These are phyloP conservation scores for Porites lutea DNA, from an alignment of 64 coral and sea anemone genomes.

Conservation along the genomic window DNA sequence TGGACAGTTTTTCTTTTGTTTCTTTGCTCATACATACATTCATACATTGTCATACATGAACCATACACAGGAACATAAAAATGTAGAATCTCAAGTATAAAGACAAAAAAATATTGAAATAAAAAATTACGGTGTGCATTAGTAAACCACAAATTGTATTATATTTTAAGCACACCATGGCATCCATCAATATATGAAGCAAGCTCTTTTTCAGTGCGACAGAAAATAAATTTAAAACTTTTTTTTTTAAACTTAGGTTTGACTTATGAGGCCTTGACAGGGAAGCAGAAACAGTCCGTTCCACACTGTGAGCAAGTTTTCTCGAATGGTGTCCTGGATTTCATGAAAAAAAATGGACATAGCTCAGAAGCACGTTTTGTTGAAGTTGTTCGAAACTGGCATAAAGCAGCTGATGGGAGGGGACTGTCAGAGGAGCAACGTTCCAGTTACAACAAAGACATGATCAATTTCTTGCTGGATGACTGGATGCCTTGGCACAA, in stretches of 20 bases:
- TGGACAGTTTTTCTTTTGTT: too few relatives aligned
- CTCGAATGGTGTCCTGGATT: constrained; percentile 41
- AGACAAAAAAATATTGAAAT: too few relatives aligned
- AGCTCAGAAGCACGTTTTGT: constrained; percentile 4
- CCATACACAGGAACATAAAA: too few relatives aligned
- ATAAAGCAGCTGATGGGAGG: constrained; percentile 52
- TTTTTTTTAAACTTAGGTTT: not conserved
- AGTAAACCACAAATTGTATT: too few relatives aligned
- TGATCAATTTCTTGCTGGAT: constrained; percentile 46
- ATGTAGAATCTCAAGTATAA: too few relatives aligned
- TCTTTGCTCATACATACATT: too few relatives aligned
- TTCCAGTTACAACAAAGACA: constrained; percentile 12
- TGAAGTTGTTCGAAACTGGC: constrained; percentile 41
- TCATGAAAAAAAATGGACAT: constrained; percentile 27
- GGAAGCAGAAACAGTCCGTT: constrained; percentile 69
- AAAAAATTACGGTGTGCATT: too few relatives aligned
- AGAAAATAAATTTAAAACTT: too few relatives aligned
- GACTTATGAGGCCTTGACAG: constrained; percentile 66
- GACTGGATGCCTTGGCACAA: constrained; percentile 59
- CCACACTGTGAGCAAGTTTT: constrained; percentile 60
- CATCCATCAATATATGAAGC: too few relatives aligned
- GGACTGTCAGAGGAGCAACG: constrained; percentile 34
- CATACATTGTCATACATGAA: too few relatives aligned
- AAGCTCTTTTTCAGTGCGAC: too few relatives aligned
- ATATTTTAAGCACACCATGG: too few relatives aligned